Evolutionary conservation across 2,888 invertebrate species (phyloP).

Genomic region (Mellilla xanthometata): DNA sequence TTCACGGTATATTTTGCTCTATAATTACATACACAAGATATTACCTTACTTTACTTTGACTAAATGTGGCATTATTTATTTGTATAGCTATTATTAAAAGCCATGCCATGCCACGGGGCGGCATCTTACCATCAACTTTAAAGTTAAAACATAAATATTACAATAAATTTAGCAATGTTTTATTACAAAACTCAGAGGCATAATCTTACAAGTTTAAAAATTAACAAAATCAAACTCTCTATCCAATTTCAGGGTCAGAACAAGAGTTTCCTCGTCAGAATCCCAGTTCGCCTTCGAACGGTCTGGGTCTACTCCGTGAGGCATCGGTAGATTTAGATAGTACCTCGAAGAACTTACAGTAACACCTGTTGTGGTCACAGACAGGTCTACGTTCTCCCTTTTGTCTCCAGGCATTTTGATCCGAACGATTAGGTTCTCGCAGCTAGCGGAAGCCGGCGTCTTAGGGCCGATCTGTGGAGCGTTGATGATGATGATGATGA

Average conservation of each 20-base stretch:
- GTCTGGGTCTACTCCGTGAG: slow-evolving; percentile 92
- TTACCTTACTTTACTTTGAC: no score
- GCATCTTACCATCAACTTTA: no score
- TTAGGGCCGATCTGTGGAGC: slow-evolving; percentile 88
- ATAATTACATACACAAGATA: no score
- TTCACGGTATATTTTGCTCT: no score
- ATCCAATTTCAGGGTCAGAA: slow-evolving; percentile 87
- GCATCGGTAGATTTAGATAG: slow-evolving; percentile 88
- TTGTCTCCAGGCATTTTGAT: slow-evolving; percentile 90
- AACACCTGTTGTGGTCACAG: slow-evolving; percentile 84
- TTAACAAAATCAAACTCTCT: slow-evolving; percentile 94
- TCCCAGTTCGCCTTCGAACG: slow-evolving; percentile 92
- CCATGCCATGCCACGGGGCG: no score
- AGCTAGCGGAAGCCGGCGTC: slow-evolving; percentile 90
- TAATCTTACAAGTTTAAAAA: slow-evolving; percentile 81
- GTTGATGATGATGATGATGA: no score
- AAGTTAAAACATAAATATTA: no score
- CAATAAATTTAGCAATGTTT: no score
- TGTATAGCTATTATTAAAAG: no score
- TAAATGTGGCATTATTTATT: no score
- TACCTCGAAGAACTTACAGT: slow-evolving; percentile 85
- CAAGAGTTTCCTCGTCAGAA: slow-evolving; percentile 83
- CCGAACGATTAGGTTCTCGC: slow-evolving; percentile 93
- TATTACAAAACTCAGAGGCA: no score
- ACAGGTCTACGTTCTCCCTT: slow-evolving; percentile 88